Conservation (phyloP, 2,888 invertebrate species). For the Agrypnus murinus region DNA sequence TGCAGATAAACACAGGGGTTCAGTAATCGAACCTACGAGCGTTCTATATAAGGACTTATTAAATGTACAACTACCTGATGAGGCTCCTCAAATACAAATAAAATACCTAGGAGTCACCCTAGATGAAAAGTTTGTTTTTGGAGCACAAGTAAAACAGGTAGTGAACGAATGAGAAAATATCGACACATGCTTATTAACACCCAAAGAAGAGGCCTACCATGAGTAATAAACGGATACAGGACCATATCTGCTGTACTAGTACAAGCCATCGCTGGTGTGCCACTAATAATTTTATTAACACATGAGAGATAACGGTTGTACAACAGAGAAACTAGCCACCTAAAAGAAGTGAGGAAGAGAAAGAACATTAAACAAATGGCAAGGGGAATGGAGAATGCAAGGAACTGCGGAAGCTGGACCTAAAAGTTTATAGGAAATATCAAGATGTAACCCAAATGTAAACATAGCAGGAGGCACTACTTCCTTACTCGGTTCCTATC, state of each 20-base stretch:
- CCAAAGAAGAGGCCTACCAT: not conserved
- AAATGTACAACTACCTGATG: constrained; percentile 22
- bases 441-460: not conserved
- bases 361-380: not conserved
- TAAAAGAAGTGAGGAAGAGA: not conserved
- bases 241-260: too few relatives aligned
- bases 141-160: too few relatives aligned
- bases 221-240: not conserved
- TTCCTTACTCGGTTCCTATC: too few relatives aligned
- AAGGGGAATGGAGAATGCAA: not conserved
- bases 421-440: not conserved
- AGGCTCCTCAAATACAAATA: not conserved
- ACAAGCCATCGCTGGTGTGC: too few relatives aligned
- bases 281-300: not conserved
- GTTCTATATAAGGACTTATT: constrained; percentile 40
- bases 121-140: too few relatives aligned
- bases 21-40: too few relatives aligned
- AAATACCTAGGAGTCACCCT: too few relatives aligned
- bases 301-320: not conserved
- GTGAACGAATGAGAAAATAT: not conserved
- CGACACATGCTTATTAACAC: not conserved
- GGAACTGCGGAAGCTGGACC: not conserved
- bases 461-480: not conserved
- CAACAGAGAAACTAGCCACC: not conserved
- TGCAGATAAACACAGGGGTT: too few relatives aligned